phyloP scores from a whole-genome alignment of 2,888 invertebrate genomes.

The Molorchus minor region DNA sequence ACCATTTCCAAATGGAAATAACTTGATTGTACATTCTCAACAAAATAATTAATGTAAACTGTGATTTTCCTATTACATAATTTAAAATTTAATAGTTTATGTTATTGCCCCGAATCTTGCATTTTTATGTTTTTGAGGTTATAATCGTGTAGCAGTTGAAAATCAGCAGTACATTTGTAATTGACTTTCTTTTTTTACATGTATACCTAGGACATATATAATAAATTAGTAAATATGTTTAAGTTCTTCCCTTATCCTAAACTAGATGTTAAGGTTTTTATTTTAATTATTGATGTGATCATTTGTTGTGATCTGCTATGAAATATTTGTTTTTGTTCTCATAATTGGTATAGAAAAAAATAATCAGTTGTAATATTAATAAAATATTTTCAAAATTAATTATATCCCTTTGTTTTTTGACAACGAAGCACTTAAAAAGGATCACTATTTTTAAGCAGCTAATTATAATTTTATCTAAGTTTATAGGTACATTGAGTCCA shows the following conservation, averaged over 20 bases:
- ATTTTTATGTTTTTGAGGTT: constrained; percentile 29
- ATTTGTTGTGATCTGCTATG: constrained; percentile 45
- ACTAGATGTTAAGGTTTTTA: constrained; percentile 44
- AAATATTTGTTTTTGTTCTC: constrained; percentile 45
- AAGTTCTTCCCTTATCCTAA: constrained; percentile 42
- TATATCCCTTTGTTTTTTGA: too few species aligned
- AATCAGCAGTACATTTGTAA: constrained; percentile 43
- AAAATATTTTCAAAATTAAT: constrained; percentile 52
- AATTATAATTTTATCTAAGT: too few species aligned
- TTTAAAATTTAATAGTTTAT: constrained; percentile 14
- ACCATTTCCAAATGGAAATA: neutral
- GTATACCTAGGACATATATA: constrained; percentile 32
- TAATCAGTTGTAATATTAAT: constrained; percentile 52
- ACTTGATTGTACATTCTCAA: constrained; percentile 6
- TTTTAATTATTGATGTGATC: constrained; percentile 44
- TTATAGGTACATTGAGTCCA: too few species aligned
- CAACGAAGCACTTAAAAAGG: too few species aligned
- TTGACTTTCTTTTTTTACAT: constrained; percentile 34
- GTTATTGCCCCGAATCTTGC: constrained; percentile 7
- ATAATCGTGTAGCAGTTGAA: constrained; percentile 31
- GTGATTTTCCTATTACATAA: constrained; percentile 22
- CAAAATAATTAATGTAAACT: constrained; percentile 10
- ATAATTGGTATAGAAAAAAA: constrained; percentile 44
- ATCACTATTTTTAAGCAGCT: too few species aligned
- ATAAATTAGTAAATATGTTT: constrained; percentile 43